Evolutionary conservation across 2,113 vertebrate genomes (phyloP).

Genomic region (Poecile atricapillus): DNA sequence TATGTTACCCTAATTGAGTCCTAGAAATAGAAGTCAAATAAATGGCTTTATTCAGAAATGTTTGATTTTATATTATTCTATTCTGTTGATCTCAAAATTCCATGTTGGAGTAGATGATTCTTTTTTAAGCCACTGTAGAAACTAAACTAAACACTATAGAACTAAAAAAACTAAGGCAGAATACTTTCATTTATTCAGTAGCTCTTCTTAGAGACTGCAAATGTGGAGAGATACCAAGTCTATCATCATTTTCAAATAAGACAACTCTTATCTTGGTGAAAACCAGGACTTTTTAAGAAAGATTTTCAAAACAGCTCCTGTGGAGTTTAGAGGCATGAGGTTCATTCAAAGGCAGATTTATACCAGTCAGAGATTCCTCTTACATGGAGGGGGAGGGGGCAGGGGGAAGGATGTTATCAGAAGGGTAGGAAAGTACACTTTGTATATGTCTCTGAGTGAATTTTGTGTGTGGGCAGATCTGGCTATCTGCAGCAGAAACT

Average conservation of each 20-base stretch:
- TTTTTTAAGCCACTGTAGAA: background rate
- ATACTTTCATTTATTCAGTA: background rate
- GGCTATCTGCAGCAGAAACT: background rate
- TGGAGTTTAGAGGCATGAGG: background rate
- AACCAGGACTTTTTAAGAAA: background rate
- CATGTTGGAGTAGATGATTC: background rate
- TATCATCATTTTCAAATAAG: background rate
- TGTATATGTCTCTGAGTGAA: background rate
- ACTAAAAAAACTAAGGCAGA: background rate
- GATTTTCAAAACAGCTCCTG: background rate
- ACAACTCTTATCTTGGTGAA: background rate
- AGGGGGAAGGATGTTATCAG: background rate
- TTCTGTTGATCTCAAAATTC: background rate
- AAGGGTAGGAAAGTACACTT: background rate
- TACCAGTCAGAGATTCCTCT: background rate
- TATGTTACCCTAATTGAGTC: slow-evolving; percentile 25
- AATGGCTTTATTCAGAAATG: background rate
- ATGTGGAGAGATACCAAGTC: background rate
- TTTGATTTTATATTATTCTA: background rate
- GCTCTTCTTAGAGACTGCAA: background rate
- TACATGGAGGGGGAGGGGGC: background rate
- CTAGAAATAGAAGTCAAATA: slow-evolving; percentile 36
- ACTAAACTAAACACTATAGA: too few relatives aligned
- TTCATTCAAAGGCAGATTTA: background rate
- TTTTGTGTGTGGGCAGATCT: background rate